Base-by-base conservation (phyloP, 2,113 vertebrate species). In the Thinocorus orbignyianus region DNA sequence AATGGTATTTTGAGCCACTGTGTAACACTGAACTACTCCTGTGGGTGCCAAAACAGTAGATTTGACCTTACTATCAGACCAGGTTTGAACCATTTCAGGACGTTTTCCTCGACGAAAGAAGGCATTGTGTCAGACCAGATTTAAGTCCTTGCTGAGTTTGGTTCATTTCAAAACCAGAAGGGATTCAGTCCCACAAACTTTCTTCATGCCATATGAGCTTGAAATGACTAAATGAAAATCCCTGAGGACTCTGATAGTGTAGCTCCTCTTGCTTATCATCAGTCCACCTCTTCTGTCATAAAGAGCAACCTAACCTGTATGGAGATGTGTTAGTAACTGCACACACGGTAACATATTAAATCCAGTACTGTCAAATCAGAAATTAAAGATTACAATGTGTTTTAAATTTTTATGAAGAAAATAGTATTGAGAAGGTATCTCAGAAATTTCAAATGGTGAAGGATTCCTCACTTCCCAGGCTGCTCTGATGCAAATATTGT, bases 191-290 rank as follows among this genome's bases (percentile, higher is more conserved):
- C 46, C 69, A 39, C 6, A 54, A 23, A 25, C 24, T 78, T 86
- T 68, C 64, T 54, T 81, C 35, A 15, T 2, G 1, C 20, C 52
- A 13, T 0, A 0, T 28, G 42, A 88, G 23, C 22, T 52, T 70
- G 28, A 70, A 51, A 51, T n/a, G 42, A n/a, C 39, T 19, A 26
- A 88, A 86, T 31, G 20, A 48, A 81, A 10, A 79, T 78, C 77
- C 55, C 9, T 25, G 24, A 69, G 55, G 31, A 24, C 14, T 74
- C 54, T 13, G 9, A 19, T 30, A 48, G 49, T 41, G 23, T 51
- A 26, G 37, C 14, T 73, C 13, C 66, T 82, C 79, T 78, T 58
- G 13, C 28, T 35, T 1, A 2, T 41, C 3, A 1, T 10, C n/a
- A 17, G 12, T 30, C 49, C 48, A 52, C 35, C 35, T 37, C 4